Evolutionary conservation across 2,113 vertebrate species (phyloP), one percentile per base, ranked within the genome.

Genomic region (Panurus biarmicus): DNA sequence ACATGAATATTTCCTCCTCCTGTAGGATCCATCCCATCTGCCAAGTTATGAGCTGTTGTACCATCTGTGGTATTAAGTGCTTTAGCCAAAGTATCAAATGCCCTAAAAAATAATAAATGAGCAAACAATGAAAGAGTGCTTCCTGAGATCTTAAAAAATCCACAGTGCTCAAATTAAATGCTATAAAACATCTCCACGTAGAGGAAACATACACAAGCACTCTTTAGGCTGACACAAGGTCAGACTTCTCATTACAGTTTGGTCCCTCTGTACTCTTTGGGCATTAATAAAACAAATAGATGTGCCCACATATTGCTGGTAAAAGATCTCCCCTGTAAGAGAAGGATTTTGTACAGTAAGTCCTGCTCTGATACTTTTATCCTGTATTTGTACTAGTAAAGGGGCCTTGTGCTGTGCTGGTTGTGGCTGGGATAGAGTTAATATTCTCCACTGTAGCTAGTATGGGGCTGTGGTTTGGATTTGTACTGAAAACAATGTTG

Each of bases 1-100:
- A 99, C 98, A 79, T 99, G 99, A 97, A 99, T 99, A 82, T 98
- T 98, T 56, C 98, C 98, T 76, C 98, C 99, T 53, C 98, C 95
- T 23, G 98, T 90, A 88, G 98, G 95, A 40, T 98, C 98, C 28
- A 98, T 82, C 42, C 98, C 98, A 20, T 99, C 98, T 29, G 97
- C 96, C 95, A 98, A 88, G 96, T 97, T 98, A 62, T 98, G 98
- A 88, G 97, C 97, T 7, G 97, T 93, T 61, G 97, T 85, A 80
- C 94, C 95, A 67, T 99, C 99, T 84, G 98, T 92, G 62, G 99
- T 98, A 97, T 98, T 99, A 96, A 99, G 98, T 81, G 99, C 99
- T 98, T 99, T 99, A 94, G 99, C 99, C 98, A 99, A 98, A 73
- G 99, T 99, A 96, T 99, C 99, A 95, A 99, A 99, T 96, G 99